These are phyloP conservation scores for Megalonaias nervosa DNA, from an alignment of 1,140 invertebrate genomes.

Conservation along the genomic window DNA sequence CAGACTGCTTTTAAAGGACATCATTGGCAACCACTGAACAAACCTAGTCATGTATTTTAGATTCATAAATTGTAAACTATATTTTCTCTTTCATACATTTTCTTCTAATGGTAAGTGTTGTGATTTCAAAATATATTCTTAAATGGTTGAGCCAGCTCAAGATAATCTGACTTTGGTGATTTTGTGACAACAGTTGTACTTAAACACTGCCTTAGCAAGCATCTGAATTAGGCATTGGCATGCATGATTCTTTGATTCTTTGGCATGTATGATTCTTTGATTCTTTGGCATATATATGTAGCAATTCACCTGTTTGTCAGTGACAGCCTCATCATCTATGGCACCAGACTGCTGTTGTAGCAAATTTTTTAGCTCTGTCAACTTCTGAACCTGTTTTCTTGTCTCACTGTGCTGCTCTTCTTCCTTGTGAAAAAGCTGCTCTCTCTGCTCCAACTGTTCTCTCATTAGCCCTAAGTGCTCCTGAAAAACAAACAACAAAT, in stretches of 20 bases:
- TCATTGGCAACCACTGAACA: too few relatives aligned
- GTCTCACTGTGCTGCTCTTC: slow-evolving; percentile 34
- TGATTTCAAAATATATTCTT: not conserved
- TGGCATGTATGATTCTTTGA: slow-evolving; percentile 4
- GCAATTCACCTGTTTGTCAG: slow-evolving; percentile 36
- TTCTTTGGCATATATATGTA: not conserved
- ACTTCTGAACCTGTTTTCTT: slow-evolving; percentile 46
- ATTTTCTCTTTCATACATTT: too few relatives aligned
- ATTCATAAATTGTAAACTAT: too few relatives aligned
- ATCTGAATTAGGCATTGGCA: not conserved
- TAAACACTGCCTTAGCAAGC: too few relatives aligned
- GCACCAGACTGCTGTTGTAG: slow-evolving; percentile 61
- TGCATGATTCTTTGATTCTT: slow-evolving; percentile 3
- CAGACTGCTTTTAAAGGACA: too few relatives aligned
- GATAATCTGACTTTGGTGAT: not conserved
- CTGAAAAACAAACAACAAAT: slow-evolving; percentile 30
- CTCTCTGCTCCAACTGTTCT: slow-evolving; percentile 58
- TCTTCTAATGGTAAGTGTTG: not conserved
- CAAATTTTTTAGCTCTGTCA: slow-evolving; percentile 60
- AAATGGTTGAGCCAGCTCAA: not conserved
- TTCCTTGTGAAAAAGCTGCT: slow-evolving; percentile 53
- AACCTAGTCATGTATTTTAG: too few relatives aligned
- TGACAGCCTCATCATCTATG: slow-evolving; percentile 33
- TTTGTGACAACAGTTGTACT: not conserved
- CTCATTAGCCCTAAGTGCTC: slow-evolving; percentile 58